phyloP scores from a whole-genome alignment of 2,113 vertebrate species.

The Phocoena sinus region DNA sequence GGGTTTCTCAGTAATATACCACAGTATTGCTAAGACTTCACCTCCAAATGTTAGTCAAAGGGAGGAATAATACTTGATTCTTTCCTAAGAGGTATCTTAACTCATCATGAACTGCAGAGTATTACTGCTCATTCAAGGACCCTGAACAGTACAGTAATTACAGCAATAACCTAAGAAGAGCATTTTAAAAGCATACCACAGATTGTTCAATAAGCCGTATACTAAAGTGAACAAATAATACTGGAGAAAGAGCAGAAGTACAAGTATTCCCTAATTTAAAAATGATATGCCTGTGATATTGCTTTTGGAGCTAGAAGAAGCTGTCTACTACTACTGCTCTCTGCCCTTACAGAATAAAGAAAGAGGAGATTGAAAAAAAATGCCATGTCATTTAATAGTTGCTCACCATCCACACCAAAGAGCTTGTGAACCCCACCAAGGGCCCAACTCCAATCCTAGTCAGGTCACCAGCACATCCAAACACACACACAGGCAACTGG shows the following conservation, averaged over 20 bases:
- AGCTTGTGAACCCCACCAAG: not conserved
- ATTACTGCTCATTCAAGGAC: not conserved
- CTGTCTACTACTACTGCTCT: not conserved
- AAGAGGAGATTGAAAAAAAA: not conserved
- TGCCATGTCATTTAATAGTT: not conserved
- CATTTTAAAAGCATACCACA: not conserved
- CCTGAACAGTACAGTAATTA: not conserved
- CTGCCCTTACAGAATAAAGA: not conserved
- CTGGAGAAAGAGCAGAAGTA: not conserved
- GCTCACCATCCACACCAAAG: not conserved
- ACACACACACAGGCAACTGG: fast-evolving
- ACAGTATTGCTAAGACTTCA: not conserved
- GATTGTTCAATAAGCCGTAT: not conserved
- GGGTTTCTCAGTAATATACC: not conserved
- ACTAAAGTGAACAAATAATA: not conserved
- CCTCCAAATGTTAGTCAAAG: not conserved
- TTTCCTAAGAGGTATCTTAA: not conserved
- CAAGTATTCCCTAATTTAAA: not conserved
- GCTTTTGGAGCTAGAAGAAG: not conserved
- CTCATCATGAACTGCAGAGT: not conserved
- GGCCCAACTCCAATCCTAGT: not conserved
- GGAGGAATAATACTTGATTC: not conserved
- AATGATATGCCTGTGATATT: not conserved
- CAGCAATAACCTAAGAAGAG: not conserved
- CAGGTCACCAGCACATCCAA: not conserved